These are phyloP conservation scores for Aphelocoma coerulescens DNA, from an alignment of 2,113 vertebrate genomes.

Conservation along the genomic window DNA sequence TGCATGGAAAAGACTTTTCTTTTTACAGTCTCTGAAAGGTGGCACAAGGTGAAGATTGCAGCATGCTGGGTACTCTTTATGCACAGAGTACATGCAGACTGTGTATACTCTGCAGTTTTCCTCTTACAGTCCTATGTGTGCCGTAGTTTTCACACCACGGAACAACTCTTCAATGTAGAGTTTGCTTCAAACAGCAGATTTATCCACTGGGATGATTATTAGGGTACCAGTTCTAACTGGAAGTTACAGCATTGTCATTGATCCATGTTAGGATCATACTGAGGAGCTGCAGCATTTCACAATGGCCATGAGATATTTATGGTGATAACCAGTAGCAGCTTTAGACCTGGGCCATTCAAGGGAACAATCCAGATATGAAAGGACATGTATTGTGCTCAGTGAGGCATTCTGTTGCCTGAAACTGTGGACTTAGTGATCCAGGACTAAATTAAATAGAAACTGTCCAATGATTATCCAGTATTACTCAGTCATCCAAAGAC, in stretches of 20 bases:
- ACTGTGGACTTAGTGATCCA: background rate
- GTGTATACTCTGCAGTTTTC: background rate
- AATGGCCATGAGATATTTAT: background rate
- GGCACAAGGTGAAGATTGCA: background rate
- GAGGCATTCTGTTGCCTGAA: background rate
- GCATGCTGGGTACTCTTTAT: background rate
- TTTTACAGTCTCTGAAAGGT: background rate
- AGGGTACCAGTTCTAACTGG: background rate
- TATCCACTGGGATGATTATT: background rate
- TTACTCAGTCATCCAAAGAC: background rate
- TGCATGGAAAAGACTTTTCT: background rate
- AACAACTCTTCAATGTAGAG: background rate
- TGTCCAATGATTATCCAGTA: background rate
- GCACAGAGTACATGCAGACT: background rate
- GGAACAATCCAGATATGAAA: background rate
- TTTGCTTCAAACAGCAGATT: background rate
- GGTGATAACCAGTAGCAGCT: background rate
- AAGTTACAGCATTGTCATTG: background rate
- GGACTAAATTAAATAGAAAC: conserved; percentile 18
- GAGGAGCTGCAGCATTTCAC: background rate
- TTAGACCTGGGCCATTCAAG: background rate
- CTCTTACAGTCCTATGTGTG: background rate
- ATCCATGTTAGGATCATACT: fast-evolving
- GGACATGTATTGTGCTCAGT: background rate
- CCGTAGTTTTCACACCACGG: background rate